Base-by-base conservation (phyloP, 2,113 vertebrate genomes). In the Clarias macrocephalus region DNA sequence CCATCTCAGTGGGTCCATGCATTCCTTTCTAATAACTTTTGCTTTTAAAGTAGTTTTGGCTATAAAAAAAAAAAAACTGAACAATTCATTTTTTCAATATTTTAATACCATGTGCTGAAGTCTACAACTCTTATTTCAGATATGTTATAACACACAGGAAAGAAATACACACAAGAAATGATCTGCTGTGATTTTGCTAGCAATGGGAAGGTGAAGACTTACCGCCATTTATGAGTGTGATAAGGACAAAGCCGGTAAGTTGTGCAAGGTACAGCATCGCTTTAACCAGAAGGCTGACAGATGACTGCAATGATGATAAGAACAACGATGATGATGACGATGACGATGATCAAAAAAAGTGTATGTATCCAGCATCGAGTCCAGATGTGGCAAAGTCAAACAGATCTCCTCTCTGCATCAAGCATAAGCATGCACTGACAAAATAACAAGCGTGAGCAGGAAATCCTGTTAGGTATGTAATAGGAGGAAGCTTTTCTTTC, bases 221-320 rank as follows among this genome's bases (percentile, higher is more conserved):
- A 95, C 94, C 93, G 33, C 48, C 72, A 15, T 89, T 6, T n/a
- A 84, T 56, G 70, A 91, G 4, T 7, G 68, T 25, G 21, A 92
- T 68, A 52, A 92, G 0, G 21, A 95, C 66, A 57, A 88, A 4
- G 10, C 83, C 28, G 9, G 90, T 42, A 12, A 90, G 88, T 79
- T 54, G 72, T 37, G 8, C 30, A 77, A 88, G 80, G 68, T 18
- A 68, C 83, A 83, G 52, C 91, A 89, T 93, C 48, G 70, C 28
- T 7, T 6, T 6, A 18, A 66, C 66, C 18, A 48, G 11, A 70
- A 5, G 82, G 62, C 18, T 9, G 33, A 59, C 42, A 66, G 23
- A 11, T 63, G 21, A 73, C 33, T 63, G 1, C 3, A 42, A 6
- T 66, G 59, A 56, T 25, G 42, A 52, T 52, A 19, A 63, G 19